A percentile compares a stretch with the other conserved stretches of the same genome.
Evolutionary conservation across 53 echinoderm and acorn worm genomes (phyloP).

Genomic region (Luidia sarsii): DNA sequence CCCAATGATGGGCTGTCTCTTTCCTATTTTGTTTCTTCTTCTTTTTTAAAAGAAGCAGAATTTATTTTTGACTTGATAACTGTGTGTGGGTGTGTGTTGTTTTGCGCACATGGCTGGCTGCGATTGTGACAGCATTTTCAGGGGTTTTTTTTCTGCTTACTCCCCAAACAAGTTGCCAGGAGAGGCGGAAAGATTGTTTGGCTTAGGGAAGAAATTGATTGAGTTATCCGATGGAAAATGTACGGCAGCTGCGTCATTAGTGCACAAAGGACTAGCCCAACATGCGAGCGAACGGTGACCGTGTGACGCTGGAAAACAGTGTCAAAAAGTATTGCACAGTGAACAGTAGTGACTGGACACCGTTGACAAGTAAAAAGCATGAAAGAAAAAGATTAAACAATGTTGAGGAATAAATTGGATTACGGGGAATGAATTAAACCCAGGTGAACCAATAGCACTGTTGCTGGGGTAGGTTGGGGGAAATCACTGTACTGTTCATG

Average conservation of each 20-base stretch:
- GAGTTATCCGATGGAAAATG: background rate
- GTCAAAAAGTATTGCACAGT: too few relatives aligned
- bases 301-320: too few relatives aligned
- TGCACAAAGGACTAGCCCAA: background rate
- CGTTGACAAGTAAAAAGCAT: background rate
- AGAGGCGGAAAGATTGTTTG: background rate
- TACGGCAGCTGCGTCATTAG: constrained; percentile 9
- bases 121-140: too few relatives aligned
- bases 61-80: too few relatives aligned
- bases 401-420: constrained; percentile 24
- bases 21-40: too few relatives aligned
- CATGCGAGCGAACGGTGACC: too few relatives aligned
- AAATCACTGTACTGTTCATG: constrained; percentile 6
- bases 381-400: background rate
- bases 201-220: background rate
- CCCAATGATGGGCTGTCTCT: too few relatives aligned
- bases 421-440: constrained; percentile 6
- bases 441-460: constrained; percentile 37
- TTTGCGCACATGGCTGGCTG: too few relatives aligned
- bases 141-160: background rate
- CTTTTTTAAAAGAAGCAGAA: too few relatives aligned
- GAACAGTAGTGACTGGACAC: too few relatives aligned
- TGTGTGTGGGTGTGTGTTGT: too few relatives aligned
- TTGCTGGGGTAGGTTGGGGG: too few relatives aligned
- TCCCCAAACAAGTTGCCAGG: background rate